These are phyloP conservation scores for Caenorhabditis zanzibari DNA, from an alignment of 2,888 invertebrate species.

Conservation along the genomic window DNA sequence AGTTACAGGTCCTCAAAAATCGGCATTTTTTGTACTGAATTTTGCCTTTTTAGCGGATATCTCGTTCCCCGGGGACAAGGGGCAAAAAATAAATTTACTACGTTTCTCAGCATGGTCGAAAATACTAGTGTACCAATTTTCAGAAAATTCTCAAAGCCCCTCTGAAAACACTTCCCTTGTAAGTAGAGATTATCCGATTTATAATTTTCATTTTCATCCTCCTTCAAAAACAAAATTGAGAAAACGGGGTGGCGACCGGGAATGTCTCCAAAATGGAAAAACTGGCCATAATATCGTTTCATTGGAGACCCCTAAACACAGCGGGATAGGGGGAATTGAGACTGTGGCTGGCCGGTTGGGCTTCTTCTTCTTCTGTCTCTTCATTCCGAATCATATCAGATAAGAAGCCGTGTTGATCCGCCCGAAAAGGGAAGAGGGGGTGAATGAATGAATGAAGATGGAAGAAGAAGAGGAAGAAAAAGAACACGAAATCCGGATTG, in stretches of 20 bases:
- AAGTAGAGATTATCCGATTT: too few species aligned
- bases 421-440: conserved; percentile 37
- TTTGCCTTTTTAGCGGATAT: too few species aligned
- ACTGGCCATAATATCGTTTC: conserved; percentile 40
- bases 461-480: conserved; percentile 9
- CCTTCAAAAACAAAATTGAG: conserved; percentile 12
- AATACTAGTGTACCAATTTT: too few species aligned
- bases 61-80: too few species aligned
- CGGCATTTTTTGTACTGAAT: too few species aligned
- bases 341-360: conserved; percentile 51
- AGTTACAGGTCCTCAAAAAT: too few species aligned
- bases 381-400: conserved; percentile 64
- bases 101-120: too few species aligned
- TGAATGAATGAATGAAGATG: not conserved
- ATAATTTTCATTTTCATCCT: not conserved
- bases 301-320: conserved; percentile 32
- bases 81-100: too few species aligned
- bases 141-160: too few species aligned
- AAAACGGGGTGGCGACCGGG: conserved; percentile 27
- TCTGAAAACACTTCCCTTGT: too few species aligned
- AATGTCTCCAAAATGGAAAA: conserved; percentile 25
- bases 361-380: conserved; percentile 11
- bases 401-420: conserved; percentile 66
- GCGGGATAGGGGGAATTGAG: conserved; percentile 26
- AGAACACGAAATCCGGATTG: conserved; percentile 66